Evolutionary conservation across 2,797 vertebrate genomes (phyloP).

Genomic region (Melanogrammus aeglefinus): DNA sequence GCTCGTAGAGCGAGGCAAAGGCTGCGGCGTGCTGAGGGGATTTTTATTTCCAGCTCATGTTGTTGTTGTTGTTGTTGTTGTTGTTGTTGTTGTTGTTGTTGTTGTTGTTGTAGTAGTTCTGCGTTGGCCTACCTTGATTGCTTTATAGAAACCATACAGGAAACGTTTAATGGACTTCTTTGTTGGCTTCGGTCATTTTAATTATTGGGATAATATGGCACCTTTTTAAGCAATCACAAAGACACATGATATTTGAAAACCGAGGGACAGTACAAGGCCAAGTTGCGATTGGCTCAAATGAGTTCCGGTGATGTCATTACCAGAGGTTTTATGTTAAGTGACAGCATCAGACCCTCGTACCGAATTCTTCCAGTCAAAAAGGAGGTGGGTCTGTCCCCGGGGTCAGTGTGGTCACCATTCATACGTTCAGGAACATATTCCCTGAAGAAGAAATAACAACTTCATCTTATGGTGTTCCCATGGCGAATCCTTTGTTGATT

Average conservation of each 20-base stretch:
- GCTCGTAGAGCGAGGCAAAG: too few relatives aligned
- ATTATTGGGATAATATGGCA: too few relatives aligned
- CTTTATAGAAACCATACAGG: too few relatives aligned
- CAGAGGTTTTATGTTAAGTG: background rate
- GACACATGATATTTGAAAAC: too few relatives aligned
- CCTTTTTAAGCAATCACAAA: too few relatives aligned
- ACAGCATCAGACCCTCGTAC: background rate
- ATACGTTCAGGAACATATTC: too few relatives aligned
- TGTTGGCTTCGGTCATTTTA: too few relatives aligned
- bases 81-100: background rate
- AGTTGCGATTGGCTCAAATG: background rate
- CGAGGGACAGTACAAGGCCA: too few relatives aligned
- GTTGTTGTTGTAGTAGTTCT: background rate
- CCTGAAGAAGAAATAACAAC: too few relatives aligned
- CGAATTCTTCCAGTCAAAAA: background rate
- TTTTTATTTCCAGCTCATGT: too few relatives aligned
- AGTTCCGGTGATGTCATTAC: background rate
- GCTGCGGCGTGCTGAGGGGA: too few relatives aligned
- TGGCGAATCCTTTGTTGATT: background rate
- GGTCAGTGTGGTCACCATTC: background rate
- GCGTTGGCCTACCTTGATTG: background rate
- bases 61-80: background rate
- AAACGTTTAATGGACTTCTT: too few relatives aligned
- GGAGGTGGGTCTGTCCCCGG: background rate
- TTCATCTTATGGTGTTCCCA: background rate